Conservation (phyloP, 1,140 invertebrate species). For the Calephelis virginiensis region DNA sequence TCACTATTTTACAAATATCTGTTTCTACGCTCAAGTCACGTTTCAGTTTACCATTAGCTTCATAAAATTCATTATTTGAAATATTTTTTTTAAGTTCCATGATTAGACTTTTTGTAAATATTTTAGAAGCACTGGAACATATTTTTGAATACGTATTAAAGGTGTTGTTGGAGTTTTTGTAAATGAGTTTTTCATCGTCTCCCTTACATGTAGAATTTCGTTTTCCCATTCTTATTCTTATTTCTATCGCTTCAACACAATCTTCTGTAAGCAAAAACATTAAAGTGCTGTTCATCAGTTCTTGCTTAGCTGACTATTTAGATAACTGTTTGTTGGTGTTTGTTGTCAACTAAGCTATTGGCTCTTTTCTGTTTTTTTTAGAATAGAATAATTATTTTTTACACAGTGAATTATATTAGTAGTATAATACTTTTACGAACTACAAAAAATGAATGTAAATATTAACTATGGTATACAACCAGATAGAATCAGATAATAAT, state of each 20-base stretch:
- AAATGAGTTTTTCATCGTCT: slow-evolving; percentile 40
- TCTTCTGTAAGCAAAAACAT: slow-evolving; percentile 49
- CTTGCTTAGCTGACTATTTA: not conserved
- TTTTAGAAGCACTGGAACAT: slow-evolving; percentile 42
- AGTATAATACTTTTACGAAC: no score
- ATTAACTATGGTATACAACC: no score
- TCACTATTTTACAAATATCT: slow-evolving; percentile 50
- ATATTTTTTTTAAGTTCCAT: slow-evolving; percentile 40
- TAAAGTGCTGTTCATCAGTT: not conserved
- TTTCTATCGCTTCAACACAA: slow-evolving; percentile 21
- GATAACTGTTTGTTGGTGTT: no score
- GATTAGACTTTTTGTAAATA: slow-evolving; percentile 40
- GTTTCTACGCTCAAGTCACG: slow-evolving; percentile 59
- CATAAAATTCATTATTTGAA: slow-evolving; percentile 34
- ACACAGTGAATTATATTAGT: no score
- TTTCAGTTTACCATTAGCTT: slow-evolving; percentile 42
- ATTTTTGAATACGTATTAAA: slow-evolving; percentile 45
- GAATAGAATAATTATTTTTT: no score
- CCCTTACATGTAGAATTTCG: slow-evolving; percentile 29
- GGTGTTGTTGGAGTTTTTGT: slow-evolving; percentile 49
- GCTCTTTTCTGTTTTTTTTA: no score
- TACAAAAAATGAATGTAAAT: no score
- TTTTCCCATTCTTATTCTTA: slow-evolving; percentile 38
- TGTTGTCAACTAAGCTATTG: no score
- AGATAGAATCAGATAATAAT: no score